Conservation (phyloP, 2,888 invertebrate species). For the Epiperipatus broadwayi region DNA sequence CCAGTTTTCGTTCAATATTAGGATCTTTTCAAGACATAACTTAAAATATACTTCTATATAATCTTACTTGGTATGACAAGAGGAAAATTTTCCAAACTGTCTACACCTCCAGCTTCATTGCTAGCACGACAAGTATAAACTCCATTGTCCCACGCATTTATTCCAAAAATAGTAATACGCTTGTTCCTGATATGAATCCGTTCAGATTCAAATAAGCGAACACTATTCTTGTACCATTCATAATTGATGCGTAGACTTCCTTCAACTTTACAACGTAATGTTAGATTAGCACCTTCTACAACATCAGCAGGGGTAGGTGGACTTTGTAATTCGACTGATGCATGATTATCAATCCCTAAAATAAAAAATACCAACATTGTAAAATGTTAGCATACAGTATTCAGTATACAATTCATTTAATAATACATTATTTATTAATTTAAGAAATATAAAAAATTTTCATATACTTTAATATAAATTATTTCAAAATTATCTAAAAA, state of each 20-base stretch:
- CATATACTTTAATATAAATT: too few species aligned
- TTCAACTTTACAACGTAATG: slow-evolving; percentile 43
- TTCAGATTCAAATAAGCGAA: slow-evolving; percentile 38
- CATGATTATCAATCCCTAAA: slow-evolving; percentile 41
- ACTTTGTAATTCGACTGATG: slow-evolving; percentile 37
- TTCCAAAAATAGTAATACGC: slow-evolving; percentile 38
- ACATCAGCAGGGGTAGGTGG: slow-evolving; percentile 33
- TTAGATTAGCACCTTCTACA: slow-evolving; percentile 34
- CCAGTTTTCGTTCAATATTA: too few species aligned
- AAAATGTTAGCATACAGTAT: slow-evolving; percentile 28
- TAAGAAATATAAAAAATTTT: too few species aligned
- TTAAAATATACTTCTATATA: slow-evolving; percentile 36
- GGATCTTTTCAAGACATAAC: too few species aligned
- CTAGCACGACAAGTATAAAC: slow-evolving; percentile 50
- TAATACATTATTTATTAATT: too few species aligned
- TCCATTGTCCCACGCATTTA: slow-evolving; percentile 40
- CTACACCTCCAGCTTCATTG: slow-evolving; percentile 43
- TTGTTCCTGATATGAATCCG: slow-evolving; percentile 39
- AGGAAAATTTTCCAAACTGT: slow-evolving; percentile 35
- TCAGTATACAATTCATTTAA: too few species aligned
- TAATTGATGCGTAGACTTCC: slow-evolving; percentile 44
- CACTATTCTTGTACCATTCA: slow-evolving; percentile 45
- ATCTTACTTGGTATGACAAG: slow-evolving; percentile 36
- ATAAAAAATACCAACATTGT: slow-evolving; percentile 20
- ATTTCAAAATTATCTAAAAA: too few species aligned